Evolutionary conservation across 2,888 invertebrate genomes (phyloP).

Genomic region (Trisateles emortualis): DNA sequence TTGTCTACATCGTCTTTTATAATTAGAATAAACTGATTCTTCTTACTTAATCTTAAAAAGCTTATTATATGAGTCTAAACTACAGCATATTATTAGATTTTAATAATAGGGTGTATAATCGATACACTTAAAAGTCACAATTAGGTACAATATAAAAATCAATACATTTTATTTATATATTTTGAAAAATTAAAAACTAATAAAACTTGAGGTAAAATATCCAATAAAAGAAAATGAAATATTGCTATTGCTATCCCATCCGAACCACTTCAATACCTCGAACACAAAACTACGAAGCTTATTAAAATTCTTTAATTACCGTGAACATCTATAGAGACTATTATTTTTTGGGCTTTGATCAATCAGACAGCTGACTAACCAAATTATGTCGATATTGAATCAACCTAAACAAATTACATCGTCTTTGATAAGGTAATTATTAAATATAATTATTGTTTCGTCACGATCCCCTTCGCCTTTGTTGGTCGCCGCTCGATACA

Average conservation of each 20-base stretch:
- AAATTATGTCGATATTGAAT: slow-evolving; percentile 75
- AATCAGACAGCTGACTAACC: slow-evolving; percentile 69
- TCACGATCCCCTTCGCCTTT: slow-evolving; percentile 68
- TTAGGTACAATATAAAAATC: no score
- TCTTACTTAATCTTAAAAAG: no score
- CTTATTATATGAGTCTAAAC: no score
- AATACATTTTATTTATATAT: background rate
- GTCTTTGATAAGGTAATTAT: slow-evolving; percentile 77
- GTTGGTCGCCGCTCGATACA: slow-evolving; percentile 28
- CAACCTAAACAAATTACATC: slow-evolving; percentile 68
- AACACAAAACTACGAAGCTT: slow-evolving; percentile 46
- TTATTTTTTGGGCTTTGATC: slow-evolving; percentile 63
- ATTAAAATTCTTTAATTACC: slow-evolving; percentile 62
- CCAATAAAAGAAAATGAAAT: slow-evolving; percentile 5
- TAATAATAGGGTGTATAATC: no score
- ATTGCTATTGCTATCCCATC: slow-evolving; percentile 17
- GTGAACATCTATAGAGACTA: slow-evolving; percentile 51
- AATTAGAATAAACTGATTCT: no score
- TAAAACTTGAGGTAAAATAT: background rate
- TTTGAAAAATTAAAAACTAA: background rate
- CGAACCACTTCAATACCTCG: slow-evolving; percentile 15
- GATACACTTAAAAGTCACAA: no score
- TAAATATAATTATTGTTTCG: slow-evolving; percentile 81
- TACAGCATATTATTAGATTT: no score
- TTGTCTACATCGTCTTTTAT: no score